Base-by-base conservation (phyloP, 2,888 invertebrate species). In the Agrypnus murinus region DNA sequence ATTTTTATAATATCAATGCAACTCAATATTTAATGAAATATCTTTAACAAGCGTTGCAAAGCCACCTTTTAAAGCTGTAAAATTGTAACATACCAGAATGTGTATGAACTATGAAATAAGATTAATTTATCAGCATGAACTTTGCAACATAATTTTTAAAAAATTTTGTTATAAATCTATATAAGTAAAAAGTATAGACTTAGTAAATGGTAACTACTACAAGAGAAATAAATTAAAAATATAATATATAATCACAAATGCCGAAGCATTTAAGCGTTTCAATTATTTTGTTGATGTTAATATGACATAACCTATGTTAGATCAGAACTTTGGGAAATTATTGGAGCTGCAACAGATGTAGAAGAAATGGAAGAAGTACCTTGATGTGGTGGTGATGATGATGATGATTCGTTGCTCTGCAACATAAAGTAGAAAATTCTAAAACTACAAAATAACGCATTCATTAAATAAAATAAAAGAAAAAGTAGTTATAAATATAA, bases 321-420 rank as follows among this genome's bases (percentile, higher is more conserved):
- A 58, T 65, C 67, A 40, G 65, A 63, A 58, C 57, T 40, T 36
- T 64, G 65, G 34, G 75, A 55, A 34, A 7, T 57, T 36, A 32
- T 40, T 36, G 34, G 43, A 4, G 19, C 12, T 17, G 12, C 17
- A 45, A 12, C 15, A 57, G 45, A 15, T 34, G 43, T 1, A 38
- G 38, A 0, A 43, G 74, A 15, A 74, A 65, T 55, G 15, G 75
- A 69, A 55, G 72, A 17, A 45, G 68, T 71, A 45, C 67, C 62
- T 40, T 77, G 74, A 60, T 58, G 43, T 40, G 68, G 38, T 40
- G 68, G 38, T 53, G 68, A 72, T 53, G 74, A 74, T 69, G 74
- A 48, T 17, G 75, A 70, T 10, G 77, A 75, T 64, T 76, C 76
- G 69, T 73, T 74, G 57, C 74, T 77, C 77, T 78, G 63, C 17